Evolutionary conservation across 2,888 invertebrate genomes (phyloP).

Genomic region (Clivina fossor): DNA sequence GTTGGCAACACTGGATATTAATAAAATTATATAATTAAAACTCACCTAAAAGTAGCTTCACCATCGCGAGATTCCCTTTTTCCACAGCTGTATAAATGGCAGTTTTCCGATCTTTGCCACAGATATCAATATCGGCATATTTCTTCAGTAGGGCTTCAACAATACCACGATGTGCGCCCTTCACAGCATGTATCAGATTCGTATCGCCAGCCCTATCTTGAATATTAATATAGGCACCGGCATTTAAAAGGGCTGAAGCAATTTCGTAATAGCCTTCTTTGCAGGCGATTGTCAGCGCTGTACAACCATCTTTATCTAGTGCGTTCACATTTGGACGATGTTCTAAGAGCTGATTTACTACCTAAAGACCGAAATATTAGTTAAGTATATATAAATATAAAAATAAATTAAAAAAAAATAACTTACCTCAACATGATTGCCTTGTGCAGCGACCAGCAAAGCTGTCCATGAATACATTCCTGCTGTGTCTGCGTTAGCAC

Average conservation of each 20-base stretch:
- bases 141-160: slow-evolving; percentile 92
- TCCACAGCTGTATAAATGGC: slow-evolving; percentile 96
- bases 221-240: slow-evolving; percentile 95
- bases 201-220: slow-evolving; percentile 92
- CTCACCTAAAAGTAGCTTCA: slow-evolving; percentile 75
- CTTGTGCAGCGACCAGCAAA: slow-evolving; percentile 74
- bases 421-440: slow-evolving; percentile 69
- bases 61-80: slow-evolving; percentile 85
- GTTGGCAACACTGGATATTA: too few relatives aligned
- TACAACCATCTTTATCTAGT: slow-evolving; percentile 93
- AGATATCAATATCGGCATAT: slow-evolving; percentile 94
- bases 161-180: slow-evolving; percentile 89
- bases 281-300: slow-evolving; percentile 89
- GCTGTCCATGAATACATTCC: slow-evolving; percentile 99
- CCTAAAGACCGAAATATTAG: too few relatives aligned
- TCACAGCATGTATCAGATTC: slow-evolving; percentile 93
- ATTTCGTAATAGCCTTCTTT: slow-evolving; percentile 93
- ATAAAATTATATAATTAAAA: too few relatives aligned
- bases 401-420: too few relatives aligned
- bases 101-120: slow-evolving; percentile 94
- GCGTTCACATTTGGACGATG: slow-evolving; percentile 94
- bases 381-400: too few relatives aligned
- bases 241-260: slow-evolving; percentile 80
- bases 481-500: slow-evolving; percentile 53
- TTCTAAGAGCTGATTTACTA: slow-evolving; percentile 76